Conservation (phyloP, 2,797 vertebrate genomes). For the Sardinella longiceps region DNA sequence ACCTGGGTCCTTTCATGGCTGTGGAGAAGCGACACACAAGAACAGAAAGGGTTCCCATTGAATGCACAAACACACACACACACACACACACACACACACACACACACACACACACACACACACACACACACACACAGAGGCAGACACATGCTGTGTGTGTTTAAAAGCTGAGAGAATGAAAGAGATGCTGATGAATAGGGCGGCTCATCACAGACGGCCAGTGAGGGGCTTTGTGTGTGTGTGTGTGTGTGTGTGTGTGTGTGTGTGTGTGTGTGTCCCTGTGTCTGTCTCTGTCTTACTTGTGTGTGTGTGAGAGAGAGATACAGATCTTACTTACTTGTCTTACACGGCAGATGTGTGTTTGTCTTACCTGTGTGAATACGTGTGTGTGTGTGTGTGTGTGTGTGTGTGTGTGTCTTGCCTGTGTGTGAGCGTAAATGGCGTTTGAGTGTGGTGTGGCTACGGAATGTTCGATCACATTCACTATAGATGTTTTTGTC, state of each 20-base stretch:
- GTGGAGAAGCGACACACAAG: neutral
- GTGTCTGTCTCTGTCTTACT: neutral
- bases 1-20: neutral
- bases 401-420: slow-evolving; percentile 60
- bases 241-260: neutral
- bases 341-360: no score
- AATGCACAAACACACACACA: neutral
- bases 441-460: slow-evolving; percentile 97
- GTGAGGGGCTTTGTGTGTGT: neutral
- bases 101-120: neutral
- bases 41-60: neutral
- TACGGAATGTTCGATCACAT: slow-evolving; percentile 97
- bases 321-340: no score
- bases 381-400: slow-evolving; percentile 1
- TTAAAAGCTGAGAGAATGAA: slow-evolving; percentile 22
- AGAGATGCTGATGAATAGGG: neutral
- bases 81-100: neutral
- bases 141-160: neutral
- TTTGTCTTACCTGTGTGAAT: no score
- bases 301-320: no score
- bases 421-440: slow-evolving; percentile 98
- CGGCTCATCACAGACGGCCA: neutral
- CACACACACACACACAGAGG: neutral
- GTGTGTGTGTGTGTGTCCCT: slow-evolving; percentile 13
- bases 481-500: slow-evolving; percentile 99